Conservation (phyloP, 92 coral and sea anemone species). For the Porites evermanni region DNA sequence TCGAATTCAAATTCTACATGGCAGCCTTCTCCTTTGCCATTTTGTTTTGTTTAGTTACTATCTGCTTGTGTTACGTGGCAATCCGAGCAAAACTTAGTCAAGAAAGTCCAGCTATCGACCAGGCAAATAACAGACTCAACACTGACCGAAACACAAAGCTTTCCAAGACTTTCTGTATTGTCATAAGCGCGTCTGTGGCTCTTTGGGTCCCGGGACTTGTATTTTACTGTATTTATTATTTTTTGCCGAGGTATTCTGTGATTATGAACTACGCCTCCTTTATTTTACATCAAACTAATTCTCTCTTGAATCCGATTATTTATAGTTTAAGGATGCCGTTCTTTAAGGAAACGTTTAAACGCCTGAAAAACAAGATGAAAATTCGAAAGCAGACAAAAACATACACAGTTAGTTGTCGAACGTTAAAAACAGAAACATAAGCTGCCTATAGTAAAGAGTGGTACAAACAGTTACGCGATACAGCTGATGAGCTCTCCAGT, state of each 20-base stretch:
- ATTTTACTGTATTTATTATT: not conserved
- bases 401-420: not conserved
- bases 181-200: constrained; percentile 6
- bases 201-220: not conserved
- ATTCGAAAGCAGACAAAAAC: not conserved
- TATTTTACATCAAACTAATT: not conserved
- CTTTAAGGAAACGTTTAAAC: not conserved
- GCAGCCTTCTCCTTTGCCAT: not conserved
- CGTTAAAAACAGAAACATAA: too few relatives aligned
- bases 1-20: not conserved
- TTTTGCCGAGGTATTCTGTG: not conserved
- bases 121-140: not conserved
- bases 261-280: not conserved
- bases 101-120: not conserved
- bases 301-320: not conserved
- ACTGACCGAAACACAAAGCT: not conserved
- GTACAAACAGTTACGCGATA: too few relatives aligned
- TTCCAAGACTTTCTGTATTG: constrained; percentile 8
- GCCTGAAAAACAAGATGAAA: not conserved
- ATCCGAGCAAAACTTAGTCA: not conserved
- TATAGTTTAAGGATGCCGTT: not conserved
- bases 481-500: too few relatives aligned
- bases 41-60: not conserved
- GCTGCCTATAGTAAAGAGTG: too few relatives aligned
- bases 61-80: not conserved